Evolutionary conservation across 2,888 invertebrate genomes (phyloP).

Genomic region (Helobdella robusta): DNA sequence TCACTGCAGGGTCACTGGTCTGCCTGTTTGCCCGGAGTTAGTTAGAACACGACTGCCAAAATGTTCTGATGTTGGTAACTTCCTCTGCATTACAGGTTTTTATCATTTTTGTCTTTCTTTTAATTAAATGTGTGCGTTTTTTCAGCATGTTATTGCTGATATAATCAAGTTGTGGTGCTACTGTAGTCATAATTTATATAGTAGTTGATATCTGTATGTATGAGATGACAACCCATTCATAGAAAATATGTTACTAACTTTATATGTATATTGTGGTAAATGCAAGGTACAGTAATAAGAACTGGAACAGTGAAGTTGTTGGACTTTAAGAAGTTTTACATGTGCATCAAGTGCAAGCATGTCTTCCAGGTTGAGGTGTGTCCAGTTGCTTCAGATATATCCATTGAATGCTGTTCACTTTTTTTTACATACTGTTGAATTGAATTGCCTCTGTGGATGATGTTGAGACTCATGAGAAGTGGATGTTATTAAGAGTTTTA

Average conservation of each 20-base stretch:
- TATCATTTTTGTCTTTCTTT: background rate
- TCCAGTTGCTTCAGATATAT: background rate
- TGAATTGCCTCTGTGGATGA: no score
- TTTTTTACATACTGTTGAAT: no score
- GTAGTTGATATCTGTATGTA: no score
- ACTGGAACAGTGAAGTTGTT: conserved; percentile 66
- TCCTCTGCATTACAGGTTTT: conserved; percentile 64
- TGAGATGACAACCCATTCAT: no score
- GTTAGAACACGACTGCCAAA: conserved; percentile 59
- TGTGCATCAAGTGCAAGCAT: conserved; percentile 68
- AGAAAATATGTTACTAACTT: background rate
- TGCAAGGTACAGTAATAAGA: conserved; percentile 63
- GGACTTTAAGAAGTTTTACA: conserved; percentile 64
- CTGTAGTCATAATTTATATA: no score
- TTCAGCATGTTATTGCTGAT: no score
- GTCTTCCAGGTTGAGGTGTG: conserved; percentile 58
- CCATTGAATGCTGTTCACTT: no score
- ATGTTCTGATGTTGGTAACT: conserved; percentile 63
- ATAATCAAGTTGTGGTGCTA: no score
- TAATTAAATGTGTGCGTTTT: no score
- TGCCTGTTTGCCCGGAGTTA: conserved; percentile 63
- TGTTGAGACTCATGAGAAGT: no score
- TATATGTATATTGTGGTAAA: background rate
- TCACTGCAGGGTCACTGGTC: conserved; percentile 57
- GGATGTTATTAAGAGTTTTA: no score